Evolutionary conservation across 2,797 vertebrate species (phyloP), one percentile per base, ranked within the genome.

Genomic region (Pogoniulus pusillus): DNA sequence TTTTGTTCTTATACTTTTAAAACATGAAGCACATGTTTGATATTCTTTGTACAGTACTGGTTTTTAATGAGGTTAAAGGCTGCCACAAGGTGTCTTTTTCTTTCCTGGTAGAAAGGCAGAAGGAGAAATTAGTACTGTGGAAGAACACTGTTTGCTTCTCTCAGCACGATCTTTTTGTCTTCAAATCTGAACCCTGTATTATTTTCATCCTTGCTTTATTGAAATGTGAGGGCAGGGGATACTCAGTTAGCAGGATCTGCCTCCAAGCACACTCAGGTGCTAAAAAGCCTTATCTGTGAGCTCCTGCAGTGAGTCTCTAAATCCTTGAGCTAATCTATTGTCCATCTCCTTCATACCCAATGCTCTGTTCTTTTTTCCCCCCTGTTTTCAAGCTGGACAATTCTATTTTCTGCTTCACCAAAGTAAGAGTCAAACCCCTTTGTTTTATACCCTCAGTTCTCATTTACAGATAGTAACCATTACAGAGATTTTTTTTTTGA

Each of bases 361-460:
- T 63, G 68, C 20, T 49, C 75, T 94, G 72, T 86, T 91, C 74
- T 85, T 85, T 79, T 49, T 49, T 24, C 12, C 12, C 23, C 58
- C 72, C 85, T 90, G 51, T 94, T 95, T 94, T 93, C 73, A 93
- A 83, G 66, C 49, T 70, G 86, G 88, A 93, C 86, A 85, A 87
- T 89, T 95, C 90, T 93, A 90, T 92, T 93, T 95, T 92, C 81
- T 0, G 5, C 72, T 85, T 86, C 78, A 78, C 47, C 19, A 75
- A 87, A 86, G 93, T 88, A 51, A 89, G 80, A 89, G 69, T 92
- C 85, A 90, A 87, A 95, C 90, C 78, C 58, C 72, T 95, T 94
- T 93, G 91, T 95, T 94, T 92, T 90, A 89, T 82, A 85, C 32
- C 66, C 65, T 55, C 47, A 57, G 83, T 92, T 90, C 91, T 95